Conservation (phyloP, 92 coral and sea anemone genomes). For the Epizoanthus stellaris region DNA sequence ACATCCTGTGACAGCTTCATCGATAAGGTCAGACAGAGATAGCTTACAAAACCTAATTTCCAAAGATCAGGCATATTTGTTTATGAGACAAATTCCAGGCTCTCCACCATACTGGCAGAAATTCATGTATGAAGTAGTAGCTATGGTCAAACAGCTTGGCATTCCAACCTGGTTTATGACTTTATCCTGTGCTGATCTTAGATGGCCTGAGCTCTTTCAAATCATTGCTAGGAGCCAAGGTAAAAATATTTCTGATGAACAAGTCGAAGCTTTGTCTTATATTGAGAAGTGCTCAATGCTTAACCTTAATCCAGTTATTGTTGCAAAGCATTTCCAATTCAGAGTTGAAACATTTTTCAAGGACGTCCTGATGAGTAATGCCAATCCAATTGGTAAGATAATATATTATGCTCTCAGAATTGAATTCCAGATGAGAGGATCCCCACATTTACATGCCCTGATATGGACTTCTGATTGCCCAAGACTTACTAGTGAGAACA, state of each 20-base stretch:
- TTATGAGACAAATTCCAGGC: no score
- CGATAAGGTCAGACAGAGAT: not conserved
- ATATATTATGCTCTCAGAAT: no score
- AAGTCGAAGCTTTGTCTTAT: constrained; percentile 65
- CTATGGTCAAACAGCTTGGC: no score
- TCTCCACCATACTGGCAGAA: no score
- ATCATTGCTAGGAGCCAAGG: constrained; percentile 38
- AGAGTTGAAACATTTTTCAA: not conserved
- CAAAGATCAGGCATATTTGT: constrained; percentile 1
- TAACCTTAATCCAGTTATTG: constrained; percentile 61
- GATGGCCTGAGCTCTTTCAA: not conserved
- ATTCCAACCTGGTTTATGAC: no score
- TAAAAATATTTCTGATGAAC: not conserved
- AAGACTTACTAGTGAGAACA: no score
- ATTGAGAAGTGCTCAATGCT: constrained; percentile 61
- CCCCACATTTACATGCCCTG: constrained; percentile 58
- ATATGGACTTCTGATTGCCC: constrained; percentile 40
- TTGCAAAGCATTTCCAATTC: constrained; percentile 57
- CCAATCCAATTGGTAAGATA: no score
- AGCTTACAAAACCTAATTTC: constrained; percentile 14
- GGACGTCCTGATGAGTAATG: no score
- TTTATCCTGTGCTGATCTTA: no score
- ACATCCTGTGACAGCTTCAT: not conserved
- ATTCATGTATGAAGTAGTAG: no score
- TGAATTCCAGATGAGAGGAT: not conserved